Base-by-base conservation (phyloP, 2,797 vertebrate genomes). In the Tokudaia muenninki region DNA sequence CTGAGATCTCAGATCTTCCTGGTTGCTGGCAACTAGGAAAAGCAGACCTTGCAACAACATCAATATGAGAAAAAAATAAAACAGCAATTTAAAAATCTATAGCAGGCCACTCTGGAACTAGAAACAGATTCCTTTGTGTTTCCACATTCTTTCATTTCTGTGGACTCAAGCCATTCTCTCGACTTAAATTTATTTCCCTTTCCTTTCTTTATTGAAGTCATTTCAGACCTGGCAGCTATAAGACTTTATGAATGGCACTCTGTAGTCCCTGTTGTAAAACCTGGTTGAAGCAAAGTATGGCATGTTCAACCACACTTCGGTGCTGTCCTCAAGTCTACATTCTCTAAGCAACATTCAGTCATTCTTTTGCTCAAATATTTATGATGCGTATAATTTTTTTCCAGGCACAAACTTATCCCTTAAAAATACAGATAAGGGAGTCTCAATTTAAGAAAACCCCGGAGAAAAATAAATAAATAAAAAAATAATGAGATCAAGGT, bases 251-350 rank as follows among this genome's bases (percentile, higher is more conserved):
- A 92, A 57, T 82, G 65, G 55, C 52, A 75, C 80, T 17, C 50
- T 75, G 12, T 81, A 37, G 74, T 21, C 80, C 9, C 1, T 94
- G 52, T 57, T 87, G 4, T 16, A 84, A 96, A 84, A 95, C 90
- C 14, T 90, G 44, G 77, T 72, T 78, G 12, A 96, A 93, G 72
- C 74, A 86, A 92, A 93, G 34, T 10, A 31, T 88, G 84, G 67
- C 11, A 19, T 67, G 41, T 44, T 77, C 29, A 55, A 47, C 87
- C 24, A 14, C 19, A 47, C 41, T 87, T 65, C 47, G 83, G 52
- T 61, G 57, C 57, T 50, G 26, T 6, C 6, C 70, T 41, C 37
- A 31, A 77, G 29, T 16, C 2, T 12, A n/a, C 19, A 47, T 94
- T 88, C 19, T 65, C 52, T 59, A 92, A 75, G 59, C 47, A 92